A percentile compares a stretch with the other conserved stretches of the same genome.
These are phyloP conservation scores for Pterostichus madidus DNA, from an alignment of 2,888 invertebrate species.

Conservation along the genomic window DNA sequence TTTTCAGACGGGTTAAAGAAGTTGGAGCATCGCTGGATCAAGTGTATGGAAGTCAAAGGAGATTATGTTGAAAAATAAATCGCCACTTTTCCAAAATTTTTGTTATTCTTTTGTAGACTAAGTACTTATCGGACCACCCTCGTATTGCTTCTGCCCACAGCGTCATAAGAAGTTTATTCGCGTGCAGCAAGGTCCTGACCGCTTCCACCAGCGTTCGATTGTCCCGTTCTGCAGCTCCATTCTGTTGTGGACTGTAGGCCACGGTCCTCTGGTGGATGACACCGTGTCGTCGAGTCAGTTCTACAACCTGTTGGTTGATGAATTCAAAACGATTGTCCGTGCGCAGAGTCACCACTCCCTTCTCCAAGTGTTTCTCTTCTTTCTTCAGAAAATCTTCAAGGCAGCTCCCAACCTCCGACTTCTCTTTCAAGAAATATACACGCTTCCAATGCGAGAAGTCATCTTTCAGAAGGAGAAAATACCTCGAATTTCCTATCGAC, in stretches of 20 bases:
- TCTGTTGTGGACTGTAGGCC: conserved; percentile 73
- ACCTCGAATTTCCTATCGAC: background rate
- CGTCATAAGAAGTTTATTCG: conserved; percentile 69
- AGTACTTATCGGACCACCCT: too few relatives aligned
- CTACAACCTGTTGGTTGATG: conserved; percentile 69
- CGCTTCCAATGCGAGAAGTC: conserved; percentile 68
- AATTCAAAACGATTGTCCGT: conserved; percentile 72
- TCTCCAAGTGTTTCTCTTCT: conserved; percentile 71
- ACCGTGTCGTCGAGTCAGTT: conserved; percentile 69
- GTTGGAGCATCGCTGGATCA: too few relatives aligned
- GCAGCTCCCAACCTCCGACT: conserved; percentile 67
- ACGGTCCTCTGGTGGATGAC: conserved; percentile 71
- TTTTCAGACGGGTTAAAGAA: too few relatives aligned
- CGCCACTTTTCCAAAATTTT: too few relatives aligned
- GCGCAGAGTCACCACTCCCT: conserved; percentile 69
- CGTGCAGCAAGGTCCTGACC: conserved; percentile 71
- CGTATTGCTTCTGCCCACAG: conserved; percentile 73
- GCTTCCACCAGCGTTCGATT: conserved; percentile 73
- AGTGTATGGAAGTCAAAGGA: too few relatives aligned
- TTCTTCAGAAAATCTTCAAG: conserved; percentile 69
- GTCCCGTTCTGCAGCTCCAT: conserved; percentile 73
- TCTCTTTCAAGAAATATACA: conserved; percentile 69
- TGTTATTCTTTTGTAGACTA: too few relatives aligned
- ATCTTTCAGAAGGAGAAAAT: conserved; percentile 68
- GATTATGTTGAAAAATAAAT: too few relatives aligned